Evolutionary conservation across 2,797 vertebrate genomes (phyloP).

Genomic region (Dermochelys coriacea): DNA sequence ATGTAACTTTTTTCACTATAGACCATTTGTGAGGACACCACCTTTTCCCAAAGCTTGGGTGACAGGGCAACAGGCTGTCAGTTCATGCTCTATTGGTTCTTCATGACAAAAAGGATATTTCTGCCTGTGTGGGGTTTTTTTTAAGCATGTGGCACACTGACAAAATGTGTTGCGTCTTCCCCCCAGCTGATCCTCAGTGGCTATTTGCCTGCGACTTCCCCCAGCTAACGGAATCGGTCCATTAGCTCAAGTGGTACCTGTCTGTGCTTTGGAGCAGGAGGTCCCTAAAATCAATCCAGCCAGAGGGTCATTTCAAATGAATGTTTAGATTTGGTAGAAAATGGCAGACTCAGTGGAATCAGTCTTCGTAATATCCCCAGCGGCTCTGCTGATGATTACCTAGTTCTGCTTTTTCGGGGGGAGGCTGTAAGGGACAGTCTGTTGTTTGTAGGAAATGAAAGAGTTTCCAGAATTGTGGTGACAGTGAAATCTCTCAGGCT

Average conservation of each 20-base stretch:
- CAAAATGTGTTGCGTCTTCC: neutral
- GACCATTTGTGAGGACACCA: neutral
- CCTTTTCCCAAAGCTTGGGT: neutral
- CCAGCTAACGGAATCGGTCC: neutral
- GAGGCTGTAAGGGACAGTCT: fast-evolving
- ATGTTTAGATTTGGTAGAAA: neutral
- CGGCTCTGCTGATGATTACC: neutral
- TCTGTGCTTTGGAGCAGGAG: neutral
- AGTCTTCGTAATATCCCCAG: neutral
- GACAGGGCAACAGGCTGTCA: neutral
- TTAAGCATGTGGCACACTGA: neutral
- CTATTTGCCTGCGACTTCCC: neutral
- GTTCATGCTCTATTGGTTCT: neutral
- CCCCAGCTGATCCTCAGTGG: neutral
- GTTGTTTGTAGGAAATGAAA: neutral
- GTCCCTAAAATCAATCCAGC: neutral
- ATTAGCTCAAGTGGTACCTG: neutral
- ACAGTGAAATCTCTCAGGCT: neutral
- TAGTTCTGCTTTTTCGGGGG: constrained; percentile 56
- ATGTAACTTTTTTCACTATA: no score
- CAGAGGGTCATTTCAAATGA: neutral
- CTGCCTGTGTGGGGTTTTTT: neutral
- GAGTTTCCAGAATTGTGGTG: neutral
- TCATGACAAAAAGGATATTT: neutral
- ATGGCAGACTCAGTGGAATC: neutral